These are phyloP conservation scores for Nyctalus aviator DNA, from an alignment of 2,797 vertebrate genomes.

Conservation along the genomic window DNA sequence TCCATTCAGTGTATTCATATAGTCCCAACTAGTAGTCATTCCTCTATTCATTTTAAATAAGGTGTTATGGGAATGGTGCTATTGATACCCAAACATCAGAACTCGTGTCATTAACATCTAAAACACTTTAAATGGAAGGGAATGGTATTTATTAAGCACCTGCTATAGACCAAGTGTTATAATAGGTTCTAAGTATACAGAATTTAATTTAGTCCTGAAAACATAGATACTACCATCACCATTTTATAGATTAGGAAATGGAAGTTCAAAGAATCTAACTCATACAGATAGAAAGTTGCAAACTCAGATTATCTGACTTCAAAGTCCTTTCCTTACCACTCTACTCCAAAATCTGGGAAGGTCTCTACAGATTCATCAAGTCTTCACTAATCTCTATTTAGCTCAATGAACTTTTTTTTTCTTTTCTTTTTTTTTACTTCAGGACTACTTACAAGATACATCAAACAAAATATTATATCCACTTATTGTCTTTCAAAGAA, in stretches of 20 bases:
- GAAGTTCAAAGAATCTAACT: not conserved
- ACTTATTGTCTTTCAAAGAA: slow-evolving; percentile 23
- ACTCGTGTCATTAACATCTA: not conserved
- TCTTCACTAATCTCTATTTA: slow-evolving; percentile 34
- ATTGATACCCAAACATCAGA: not conserved
- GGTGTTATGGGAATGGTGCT: not conserved
- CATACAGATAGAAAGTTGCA: slow-evolving; percentile 8
- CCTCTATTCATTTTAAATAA: slow-evolving; percentile 36
- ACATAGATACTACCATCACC: not conserved
- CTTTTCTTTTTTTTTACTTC: not conserved
- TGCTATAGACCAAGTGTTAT: not conserved
- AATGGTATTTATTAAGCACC: not conserved
- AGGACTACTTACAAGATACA: slow-evolving; percentile 22
- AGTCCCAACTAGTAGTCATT: not conserved
- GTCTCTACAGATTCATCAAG: not conserved
- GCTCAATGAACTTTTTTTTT: not conserved
- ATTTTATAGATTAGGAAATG: slow-evolving; percentile 24
- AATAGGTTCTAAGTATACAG: not conserved
- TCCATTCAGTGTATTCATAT: not conserved
- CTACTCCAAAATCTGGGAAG: not conserved
- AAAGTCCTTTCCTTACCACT: not conserved
- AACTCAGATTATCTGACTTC: not conserved
- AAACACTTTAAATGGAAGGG: not conserved
- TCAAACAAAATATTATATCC: not conserved
- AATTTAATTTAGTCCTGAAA: slow-evolving; percentile 47